Evolutionary conservation across 1,140 invertebrate genomes (phyloP), one percentile per base, ranked within the genome.

Genomic region (Harpegnathos saltator): DNA sequence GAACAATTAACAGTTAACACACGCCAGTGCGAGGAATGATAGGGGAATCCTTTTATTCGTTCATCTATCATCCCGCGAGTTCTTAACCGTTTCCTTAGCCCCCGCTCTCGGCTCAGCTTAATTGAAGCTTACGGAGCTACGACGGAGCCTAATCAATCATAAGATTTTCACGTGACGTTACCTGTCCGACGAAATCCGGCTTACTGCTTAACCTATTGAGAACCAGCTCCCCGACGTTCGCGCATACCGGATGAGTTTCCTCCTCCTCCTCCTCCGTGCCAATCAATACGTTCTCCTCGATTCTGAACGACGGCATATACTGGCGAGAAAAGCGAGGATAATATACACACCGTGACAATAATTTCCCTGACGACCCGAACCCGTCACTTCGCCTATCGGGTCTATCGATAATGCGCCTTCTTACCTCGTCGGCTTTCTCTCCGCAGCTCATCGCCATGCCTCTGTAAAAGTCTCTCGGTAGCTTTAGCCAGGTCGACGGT

Each of bases 271-370:
- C n/a, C n/a, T 54, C 48, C 33, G 12, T 15, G 3, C 85, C 65
- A 73, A 82, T 87, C 38, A 87, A 52, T 52, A 87, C 19, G 5
- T 88, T 87, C 38, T 85, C 54, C 44, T 86, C 83, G n/a, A 87
- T 85, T 54, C 29, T 82, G 52, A 86, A 86, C 17, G 44, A 54
- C 15, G 68, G 48, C 44, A 33, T 14, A 0, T 73, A 73, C 58
- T 74, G 5, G 11, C 17, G 19, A 50, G 33, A 52, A 82, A 73
- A 61, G 38, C 56, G 11, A 22, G 4, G 3, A 26, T 58, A 58
- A 44, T 44, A 44, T 58, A 58, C 15, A 58, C 9, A 33, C 22
- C 29, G 7, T 68, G 48, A 68, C 33, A 48, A 78, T 69, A 24
- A 80, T 69, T 69, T 14, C 9, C 44, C 2, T 38, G 17, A 59